These are phyloP conservation scores for Ceyx margarethae DNA, from an alignment of 2,113 vertebrate genomes.

Conservation along the genomic window DNA sequence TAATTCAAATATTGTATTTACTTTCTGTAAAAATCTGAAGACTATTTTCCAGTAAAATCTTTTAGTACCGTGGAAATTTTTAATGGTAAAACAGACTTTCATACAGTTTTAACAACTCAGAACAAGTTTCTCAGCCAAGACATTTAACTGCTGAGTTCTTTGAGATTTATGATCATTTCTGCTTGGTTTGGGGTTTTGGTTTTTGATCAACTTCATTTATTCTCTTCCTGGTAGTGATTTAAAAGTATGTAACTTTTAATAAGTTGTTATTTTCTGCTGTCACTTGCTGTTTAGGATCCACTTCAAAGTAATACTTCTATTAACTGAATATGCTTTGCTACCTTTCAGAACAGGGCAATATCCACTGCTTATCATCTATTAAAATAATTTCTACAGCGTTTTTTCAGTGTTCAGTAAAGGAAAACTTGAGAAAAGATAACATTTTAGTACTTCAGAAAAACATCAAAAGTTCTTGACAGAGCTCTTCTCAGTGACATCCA, in stretches of 20 bases:
- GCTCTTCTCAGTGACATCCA: no score
- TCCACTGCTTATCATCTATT: background rate
- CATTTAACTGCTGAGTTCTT: background rate
- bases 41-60: background rate
- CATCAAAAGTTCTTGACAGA: background rate
- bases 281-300: background rate
- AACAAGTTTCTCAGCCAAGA: background rate
- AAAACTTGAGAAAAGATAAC: background rate
- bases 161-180: background rate
- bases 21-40: background rate
- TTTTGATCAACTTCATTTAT: background rate
- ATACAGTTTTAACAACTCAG: background rate
- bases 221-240: background rate
- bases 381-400: background rate
- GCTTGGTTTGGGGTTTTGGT: background rate
- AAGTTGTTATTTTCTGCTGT: background rate
- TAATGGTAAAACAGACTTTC: background rate
- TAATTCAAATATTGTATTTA: background rate
- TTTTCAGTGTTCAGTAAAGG: background rate
- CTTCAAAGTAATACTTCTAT: background rate
- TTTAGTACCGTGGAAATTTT: background rate
- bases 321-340: background rate
- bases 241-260: background rate
- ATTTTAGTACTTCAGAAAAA: background rate
- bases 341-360: background rate